phyloP scores from a whole-genome alignment of 2,888 invertebrate genomes.

The Drosophila anceps region DNA sequence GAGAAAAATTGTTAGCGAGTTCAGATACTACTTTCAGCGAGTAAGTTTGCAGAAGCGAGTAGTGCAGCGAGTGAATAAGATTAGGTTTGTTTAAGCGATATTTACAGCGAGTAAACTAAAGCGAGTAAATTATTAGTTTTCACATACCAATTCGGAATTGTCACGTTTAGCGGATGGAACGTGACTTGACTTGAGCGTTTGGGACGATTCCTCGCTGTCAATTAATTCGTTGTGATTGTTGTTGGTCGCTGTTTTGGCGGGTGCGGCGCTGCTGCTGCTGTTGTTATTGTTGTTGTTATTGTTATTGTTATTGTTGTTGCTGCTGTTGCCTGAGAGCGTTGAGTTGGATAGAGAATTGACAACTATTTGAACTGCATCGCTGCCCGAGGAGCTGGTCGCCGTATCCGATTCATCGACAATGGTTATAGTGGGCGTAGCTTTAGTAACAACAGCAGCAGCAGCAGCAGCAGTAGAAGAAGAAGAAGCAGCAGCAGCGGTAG shows the following conservation, averaged over 20 bases:
- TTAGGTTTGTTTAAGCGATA: not conserved
- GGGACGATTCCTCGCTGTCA: constrained; percentile 44
- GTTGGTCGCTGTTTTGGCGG: constrained; percentile 39
- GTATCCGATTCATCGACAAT: constrained; percentile 85
- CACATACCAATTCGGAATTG: constrained; percentile 47
- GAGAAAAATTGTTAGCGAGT: not conserved
- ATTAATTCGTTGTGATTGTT: constrained; percentile 50
- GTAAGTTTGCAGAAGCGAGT: too few species aligned
- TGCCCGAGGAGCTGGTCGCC: constrained; percentile 60
- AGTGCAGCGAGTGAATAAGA: not conserved
- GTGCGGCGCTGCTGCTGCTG: constrained; percentile 42
- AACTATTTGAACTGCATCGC: constrained; percentile 28
- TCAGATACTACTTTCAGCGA: too few species aligned
- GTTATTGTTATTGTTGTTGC: constrained; percentile 27
- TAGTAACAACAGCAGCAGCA: constrained; percentile 9
- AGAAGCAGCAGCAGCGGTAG: too few species aligned
- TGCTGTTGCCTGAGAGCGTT: constrained; percentile 28
- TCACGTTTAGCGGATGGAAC: constrained; percentile 29
- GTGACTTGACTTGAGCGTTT: constrained; percentile 43
- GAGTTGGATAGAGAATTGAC: constrained; percentile 28
- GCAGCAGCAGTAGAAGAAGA: not conserved
- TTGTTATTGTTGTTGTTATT: constrained; percentile 39
- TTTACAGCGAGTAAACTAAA: not conserved
- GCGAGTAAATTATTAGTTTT: not conserved
- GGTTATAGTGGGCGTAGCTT: constrained; percentile 69